Conservation (phyloP, 2,113 vertebrate genomes). For the Emydocephalus ijimae region DNA sequence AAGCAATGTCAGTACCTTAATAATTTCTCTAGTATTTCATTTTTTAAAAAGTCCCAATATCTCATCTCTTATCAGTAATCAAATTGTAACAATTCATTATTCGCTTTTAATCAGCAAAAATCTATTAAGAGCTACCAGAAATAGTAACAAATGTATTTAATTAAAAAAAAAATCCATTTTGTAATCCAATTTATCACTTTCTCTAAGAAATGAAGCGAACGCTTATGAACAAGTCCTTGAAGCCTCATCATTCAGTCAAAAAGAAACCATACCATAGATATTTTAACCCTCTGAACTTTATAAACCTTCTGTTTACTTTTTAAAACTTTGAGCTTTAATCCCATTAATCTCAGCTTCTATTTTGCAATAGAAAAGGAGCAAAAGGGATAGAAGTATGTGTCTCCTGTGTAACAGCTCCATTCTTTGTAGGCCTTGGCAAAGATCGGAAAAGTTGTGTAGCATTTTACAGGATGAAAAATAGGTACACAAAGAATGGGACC, state of each 20-base stretch:
- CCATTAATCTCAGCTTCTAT: not conserved
- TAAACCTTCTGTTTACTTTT: not conserved
- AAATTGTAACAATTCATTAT: not conserved
- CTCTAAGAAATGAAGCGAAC: not conserved
- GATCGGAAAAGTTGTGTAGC: not conserved
- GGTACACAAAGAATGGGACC: not conserved
- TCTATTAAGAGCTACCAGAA: not conserved
- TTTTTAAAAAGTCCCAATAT: not conserved
- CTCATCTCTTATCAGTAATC: not conserved
- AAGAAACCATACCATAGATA: not conserved
- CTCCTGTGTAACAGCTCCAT: not conserved
- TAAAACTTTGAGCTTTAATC: not conserved
- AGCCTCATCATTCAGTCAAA: not conserved
- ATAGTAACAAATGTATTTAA: not conserved
- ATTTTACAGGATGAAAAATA: not conserved
- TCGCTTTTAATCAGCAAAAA: not conserved
- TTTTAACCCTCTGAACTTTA: not conserved
- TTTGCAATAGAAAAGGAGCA: not conserved
- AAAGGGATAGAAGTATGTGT: not conserved
- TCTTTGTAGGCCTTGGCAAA: not conserved
- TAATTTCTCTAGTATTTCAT: not conserved
- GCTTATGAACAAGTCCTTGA: not conserved
- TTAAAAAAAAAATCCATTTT: not conserved
- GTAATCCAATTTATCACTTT: not conserved
- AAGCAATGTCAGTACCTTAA: not conserved